Conservation (phyloP, 2,797 vertebrate genomes). For the Myiotriccus ornatus region DNA sequence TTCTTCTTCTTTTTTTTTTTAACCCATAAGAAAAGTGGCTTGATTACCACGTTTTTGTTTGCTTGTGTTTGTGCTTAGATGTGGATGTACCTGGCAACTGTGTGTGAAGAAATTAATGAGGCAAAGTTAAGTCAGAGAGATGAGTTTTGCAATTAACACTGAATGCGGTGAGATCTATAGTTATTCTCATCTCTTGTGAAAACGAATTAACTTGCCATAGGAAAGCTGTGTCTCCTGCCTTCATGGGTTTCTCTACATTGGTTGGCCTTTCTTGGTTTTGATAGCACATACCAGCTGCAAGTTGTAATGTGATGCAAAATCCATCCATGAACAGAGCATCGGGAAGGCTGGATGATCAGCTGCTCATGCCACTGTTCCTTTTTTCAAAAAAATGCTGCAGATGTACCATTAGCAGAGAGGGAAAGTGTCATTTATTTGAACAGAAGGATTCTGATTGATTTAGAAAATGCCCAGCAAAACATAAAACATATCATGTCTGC, state of each 20-base stretch:
- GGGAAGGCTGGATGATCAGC: neutral
- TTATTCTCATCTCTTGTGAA: constrained; percentile 45
- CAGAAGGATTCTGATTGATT: neutral
- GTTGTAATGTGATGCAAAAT: neutral
- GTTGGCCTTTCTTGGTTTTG: constrained; percentile 27
- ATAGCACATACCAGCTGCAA: neutral
- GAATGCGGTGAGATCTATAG: constrained; percentile 51
- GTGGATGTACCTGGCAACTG: constrained; percentile 50
- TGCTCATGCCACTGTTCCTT: neutral
- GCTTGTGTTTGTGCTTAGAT: constrained; percentile 25
- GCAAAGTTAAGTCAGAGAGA: constrained; percentile 66
- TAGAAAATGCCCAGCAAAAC: neutral
- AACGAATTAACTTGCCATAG: constrained; percentile 11
- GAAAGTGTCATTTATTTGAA: neutral
- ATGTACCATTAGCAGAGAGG: neutral
- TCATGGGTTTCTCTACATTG: neutral
- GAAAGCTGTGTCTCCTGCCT: neutral
- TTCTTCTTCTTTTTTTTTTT: too few relatives aligned
- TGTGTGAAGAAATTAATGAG: constrained; percentile 59
- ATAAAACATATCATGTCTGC: neutral
- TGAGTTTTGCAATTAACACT: constrained; percentile 54
- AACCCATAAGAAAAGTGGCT: neutral
- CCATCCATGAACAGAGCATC: neutral
- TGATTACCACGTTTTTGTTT: neutral
- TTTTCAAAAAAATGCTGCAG: neutral